Conservation (phyloP, 2,888 invertebrate genomes). For the Mystacides longicornis region DNA sequence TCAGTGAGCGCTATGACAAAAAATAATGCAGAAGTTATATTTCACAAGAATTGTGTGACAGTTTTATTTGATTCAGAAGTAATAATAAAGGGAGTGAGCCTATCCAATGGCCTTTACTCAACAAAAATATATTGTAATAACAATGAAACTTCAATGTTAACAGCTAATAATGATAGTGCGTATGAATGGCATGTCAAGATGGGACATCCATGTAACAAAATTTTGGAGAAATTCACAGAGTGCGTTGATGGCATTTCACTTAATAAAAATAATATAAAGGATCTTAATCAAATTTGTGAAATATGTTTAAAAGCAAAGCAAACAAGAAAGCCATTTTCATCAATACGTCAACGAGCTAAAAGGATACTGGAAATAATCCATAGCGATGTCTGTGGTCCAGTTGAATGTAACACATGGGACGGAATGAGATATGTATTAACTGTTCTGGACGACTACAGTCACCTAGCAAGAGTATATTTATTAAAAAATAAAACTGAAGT, state of each 20-base stretch:
- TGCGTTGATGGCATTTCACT: not conserved
- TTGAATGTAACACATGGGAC: not conserved
- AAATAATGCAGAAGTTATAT: not conserved
- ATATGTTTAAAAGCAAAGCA: not conserved
- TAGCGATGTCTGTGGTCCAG: not conserved
- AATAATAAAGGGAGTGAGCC: not conserved
- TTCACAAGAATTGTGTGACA: not conserved
- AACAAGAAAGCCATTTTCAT: not conserved
- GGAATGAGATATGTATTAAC: not conserved
- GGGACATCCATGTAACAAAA: not conserved
- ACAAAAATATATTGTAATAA: not conserved
- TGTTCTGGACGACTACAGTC: not conserved
- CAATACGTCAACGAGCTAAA: not conserved
- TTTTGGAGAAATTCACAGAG: not conserved
- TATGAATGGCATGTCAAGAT: not conserved
- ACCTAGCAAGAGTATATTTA: constrained; percentile 1
- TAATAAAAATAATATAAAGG: not conserved
- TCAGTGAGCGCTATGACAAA: not conserved
- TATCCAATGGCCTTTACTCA: not conserved
- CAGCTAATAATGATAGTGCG: not conserved
- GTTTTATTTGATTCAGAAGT: not conserved
- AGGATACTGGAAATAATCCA: not conserved
- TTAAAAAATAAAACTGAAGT: constrained; percentile 3
- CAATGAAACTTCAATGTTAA: not conserved
- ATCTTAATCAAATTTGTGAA: not conserved